Percentiles rank a stretch among this genome's conserved stretches.
Evolutionary conservation across 2,113 vertebrate genomes (phyloP).

Genomic region (Strigops habroptila): DNA sequence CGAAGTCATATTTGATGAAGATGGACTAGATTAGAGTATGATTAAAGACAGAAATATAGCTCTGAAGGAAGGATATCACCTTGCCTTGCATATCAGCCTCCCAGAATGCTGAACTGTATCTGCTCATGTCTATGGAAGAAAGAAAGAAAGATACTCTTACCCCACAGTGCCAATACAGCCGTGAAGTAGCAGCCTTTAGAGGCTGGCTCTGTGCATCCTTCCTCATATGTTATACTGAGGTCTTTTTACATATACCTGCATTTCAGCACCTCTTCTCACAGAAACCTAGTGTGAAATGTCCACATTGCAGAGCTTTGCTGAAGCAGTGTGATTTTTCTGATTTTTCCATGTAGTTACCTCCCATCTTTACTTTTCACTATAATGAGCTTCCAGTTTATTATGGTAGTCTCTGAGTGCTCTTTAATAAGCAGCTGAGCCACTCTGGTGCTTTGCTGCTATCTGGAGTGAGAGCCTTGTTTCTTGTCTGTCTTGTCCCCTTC

Average conservation of each 20-base stretch:
- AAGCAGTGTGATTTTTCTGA: neutral
- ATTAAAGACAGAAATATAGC: neutral
- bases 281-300: neutral
- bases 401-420: neutral
- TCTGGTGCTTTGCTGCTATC: neutral
- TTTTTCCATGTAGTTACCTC: neutral
- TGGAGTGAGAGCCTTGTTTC: neutral
- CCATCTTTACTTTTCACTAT: neutral
- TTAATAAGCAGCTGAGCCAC: neutral
- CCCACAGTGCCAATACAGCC: neutral
- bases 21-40: neutral
- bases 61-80: neutral
- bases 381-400: neutral
- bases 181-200: neutral
- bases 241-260: neutral
- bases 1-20: neutral
- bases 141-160: neutral
- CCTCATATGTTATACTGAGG: neutral
- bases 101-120: neutral
- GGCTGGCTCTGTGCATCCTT: rapidly evolving
- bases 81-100: neutral
- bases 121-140: neutral
- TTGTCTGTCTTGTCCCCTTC: neutral
- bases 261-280: neutral
- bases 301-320: neutral